phyloP scores from a whole-genome alignment of 2,888 invertebrate species.

The Eupithecia dodoneata region DNA sequence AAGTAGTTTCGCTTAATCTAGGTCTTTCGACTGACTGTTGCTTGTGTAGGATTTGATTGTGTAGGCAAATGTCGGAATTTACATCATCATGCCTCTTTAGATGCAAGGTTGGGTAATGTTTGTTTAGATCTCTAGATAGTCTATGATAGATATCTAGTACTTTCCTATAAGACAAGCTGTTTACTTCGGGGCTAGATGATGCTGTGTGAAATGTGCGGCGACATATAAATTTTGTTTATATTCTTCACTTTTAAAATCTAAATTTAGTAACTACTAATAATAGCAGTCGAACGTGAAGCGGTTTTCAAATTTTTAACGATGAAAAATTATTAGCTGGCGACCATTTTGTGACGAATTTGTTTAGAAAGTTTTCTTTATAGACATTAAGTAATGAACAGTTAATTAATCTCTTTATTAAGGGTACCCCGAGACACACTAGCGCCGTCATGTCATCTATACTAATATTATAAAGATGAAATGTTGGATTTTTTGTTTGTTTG shows the following conservation, averaged over 20 bases:
- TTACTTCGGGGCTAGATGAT: no score
- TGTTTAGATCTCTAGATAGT: not conserved
- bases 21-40: not conserved
- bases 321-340: conserved; percentile 5
- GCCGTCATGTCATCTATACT: no score
- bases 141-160: not conserved
- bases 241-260: no score
- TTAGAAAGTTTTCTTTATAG: not conserved
- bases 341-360: not conserved
- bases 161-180: not conserved
- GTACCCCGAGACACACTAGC: no score
- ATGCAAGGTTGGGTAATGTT: not conserved
- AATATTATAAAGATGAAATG: no score
- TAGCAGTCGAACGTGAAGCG: conserved; percentile 6
- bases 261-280: not conserved
- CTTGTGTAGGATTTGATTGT: not conserved
- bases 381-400: not conserved
- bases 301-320: not conserved
- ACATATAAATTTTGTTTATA: no score
- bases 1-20: not conserved
- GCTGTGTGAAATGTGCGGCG: no score
- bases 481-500: no score
- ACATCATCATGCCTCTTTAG: not conserved
- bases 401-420: no score
- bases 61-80: conserved; percentile 1